These are phyloP conservation scores for Hemithea aestivaria DNA, from an alignment of 2,888 invertebrate species.

Conservation along the genomic window DNA sequence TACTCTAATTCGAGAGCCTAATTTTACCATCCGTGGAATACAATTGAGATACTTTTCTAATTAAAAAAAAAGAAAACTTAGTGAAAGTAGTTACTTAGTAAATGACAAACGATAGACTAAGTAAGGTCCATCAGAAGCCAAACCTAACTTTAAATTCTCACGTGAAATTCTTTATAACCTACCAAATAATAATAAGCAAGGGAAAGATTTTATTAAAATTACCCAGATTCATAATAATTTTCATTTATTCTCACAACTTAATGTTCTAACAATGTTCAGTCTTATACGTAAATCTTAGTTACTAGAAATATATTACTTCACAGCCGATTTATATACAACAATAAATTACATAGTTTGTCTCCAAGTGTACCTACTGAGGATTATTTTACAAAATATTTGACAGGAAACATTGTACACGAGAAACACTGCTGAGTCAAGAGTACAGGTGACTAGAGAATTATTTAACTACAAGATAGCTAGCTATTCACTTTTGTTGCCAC, in stretches of 20 bases:
- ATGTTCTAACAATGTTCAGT: conserved; percentile 1
- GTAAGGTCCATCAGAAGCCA: no score
- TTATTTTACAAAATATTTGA: conserved; percentile 13
- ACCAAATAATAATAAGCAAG: no score
- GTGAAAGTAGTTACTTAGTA: no score
- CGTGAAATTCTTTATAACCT: no score
- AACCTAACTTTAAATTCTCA: no score
- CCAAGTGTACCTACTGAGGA: conserved; percentile 9
- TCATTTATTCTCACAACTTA: conserved; percentile 24
- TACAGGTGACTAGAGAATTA: conserved; percentile 47
- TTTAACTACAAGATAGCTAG: conserved; percentile 9
- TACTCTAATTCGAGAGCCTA: no score
- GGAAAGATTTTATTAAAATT: no score
- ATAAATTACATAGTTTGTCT: conserved; percentile 15
- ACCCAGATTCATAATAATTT: neutral
- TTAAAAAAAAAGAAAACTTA: no score
- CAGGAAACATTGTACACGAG: neutral
- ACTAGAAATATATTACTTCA: conserved; percentile 20
- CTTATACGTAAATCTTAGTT: conserved; percentile 10
- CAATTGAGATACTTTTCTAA: no score
- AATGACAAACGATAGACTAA: no score
- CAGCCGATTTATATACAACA: conserved; percentile 19
- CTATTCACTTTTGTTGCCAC: conserved; percentile 83
- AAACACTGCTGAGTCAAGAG: conserved; percentile 1
- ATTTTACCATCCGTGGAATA: no score